phyloP scores from a whole-genome alignment of 2,113 vertebrate genomes.

The Equus quagga region DNA sequence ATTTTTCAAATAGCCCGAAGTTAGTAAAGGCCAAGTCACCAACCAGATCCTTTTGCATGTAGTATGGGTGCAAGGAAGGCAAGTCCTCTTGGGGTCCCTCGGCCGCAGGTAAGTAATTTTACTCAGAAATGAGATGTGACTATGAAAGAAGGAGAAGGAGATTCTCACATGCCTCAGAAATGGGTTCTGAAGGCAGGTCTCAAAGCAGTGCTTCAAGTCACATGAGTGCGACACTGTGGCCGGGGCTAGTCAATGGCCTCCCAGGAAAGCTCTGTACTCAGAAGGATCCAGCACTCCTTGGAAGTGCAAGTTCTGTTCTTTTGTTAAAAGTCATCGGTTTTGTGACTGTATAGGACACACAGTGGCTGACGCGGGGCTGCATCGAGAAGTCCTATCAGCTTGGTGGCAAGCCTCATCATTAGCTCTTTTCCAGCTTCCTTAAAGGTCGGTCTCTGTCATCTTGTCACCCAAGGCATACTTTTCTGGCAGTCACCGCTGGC shows the following conservation, averaged over 20 bases:
- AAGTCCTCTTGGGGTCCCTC: not conserved
- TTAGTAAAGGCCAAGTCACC: not conserved
- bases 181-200: not conserved
- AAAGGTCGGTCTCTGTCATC: slow-evolving; percentile 29
- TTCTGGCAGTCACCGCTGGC: not conserved
- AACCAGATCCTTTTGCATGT: not conserved
- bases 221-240: not conserved
- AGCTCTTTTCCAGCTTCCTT: slow-evolving; percentile 36
- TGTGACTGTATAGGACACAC: not conserved
- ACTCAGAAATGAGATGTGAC: not conserved
- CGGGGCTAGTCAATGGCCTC: not conserved
- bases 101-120: not conserved
- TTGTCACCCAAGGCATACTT: slow-evolving; percentile 35
- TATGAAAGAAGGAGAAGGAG: not conserved
- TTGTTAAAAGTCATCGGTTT: slow-evolving; percentile 1
- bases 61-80: not conserved
- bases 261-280: not conserved
- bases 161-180: not conserved
- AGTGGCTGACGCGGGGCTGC: not conserved
- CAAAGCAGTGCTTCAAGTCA: not conserved
- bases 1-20: slow-evolving; percentile 24
- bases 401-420: slow-evolving; percentile 1
- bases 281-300: not conserved
- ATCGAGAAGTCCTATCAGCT: not conserved
- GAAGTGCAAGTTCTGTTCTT: not conserved